Conservation (phyloP, 2,888 invertebrate species). For the Dione juno region DNA sequence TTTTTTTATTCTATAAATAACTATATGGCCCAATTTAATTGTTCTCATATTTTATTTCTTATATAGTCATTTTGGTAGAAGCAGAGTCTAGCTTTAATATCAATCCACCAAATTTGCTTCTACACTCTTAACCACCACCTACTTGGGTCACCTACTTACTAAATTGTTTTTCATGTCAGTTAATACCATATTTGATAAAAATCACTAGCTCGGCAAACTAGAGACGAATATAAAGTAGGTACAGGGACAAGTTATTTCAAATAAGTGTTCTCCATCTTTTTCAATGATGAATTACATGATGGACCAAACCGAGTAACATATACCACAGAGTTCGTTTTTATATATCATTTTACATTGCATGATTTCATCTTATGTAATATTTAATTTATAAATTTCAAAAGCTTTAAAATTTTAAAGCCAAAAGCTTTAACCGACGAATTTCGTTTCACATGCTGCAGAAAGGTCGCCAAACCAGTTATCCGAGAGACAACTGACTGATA, state of each 20-base stretch:
- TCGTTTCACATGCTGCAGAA: slow-evolving; percentile 62
- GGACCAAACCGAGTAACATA: neutral
- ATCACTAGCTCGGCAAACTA: neutral
- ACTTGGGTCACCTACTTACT: too few relatives aligned
- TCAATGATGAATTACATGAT: neutral
- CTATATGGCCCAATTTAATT: neutral
- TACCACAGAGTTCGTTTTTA: too few relatives aligned
- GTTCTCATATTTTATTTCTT: neutral
- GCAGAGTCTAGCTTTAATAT: too few relatives aligned
- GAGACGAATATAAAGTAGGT: neutral
- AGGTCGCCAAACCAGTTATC: slow-evolving; percentile 79
- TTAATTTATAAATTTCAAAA: neutral
- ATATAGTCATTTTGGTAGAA: neutral
- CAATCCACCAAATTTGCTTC: too few relatives aligned
- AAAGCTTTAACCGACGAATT: slow-evolving; percentile 30
- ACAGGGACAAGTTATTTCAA: neutral
- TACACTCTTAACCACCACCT: too few relatives aligned
- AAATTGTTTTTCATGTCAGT: neutral
- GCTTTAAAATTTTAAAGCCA: slow-evolving; percentile 4
- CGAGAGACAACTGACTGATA: slow-evolving; percentile 60
- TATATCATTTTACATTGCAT: too few relatives aligned
- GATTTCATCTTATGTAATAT: too few relatives aligned
- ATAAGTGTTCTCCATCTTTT: neutral
- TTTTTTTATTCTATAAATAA: too few relatives aligned
- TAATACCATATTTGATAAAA: neutral